Conservation (phyloP, 1,140 invertebrate species). For the Papilio glaucus region DNA sequence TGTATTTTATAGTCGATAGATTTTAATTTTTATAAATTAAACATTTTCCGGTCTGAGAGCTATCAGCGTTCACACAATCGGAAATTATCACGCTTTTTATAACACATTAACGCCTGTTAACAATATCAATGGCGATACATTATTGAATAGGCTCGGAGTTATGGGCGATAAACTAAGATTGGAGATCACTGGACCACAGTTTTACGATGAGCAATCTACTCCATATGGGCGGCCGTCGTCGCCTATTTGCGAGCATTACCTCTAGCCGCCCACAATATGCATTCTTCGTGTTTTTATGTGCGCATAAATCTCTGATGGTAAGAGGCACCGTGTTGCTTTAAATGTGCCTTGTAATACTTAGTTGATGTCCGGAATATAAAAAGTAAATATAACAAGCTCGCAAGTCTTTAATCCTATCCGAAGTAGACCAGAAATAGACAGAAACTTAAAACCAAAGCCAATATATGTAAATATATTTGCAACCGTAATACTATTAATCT, state of each 20-base stretch:
- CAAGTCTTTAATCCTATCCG: neutral
- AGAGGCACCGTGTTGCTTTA: slow-evolving; percentile 43
- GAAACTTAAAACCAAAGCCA: too few relatives aligned
- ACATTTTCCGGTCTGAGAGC: slow-evolving; percentile 14
- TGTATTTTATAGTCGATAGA: neutral
- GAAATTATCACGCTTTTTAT: slow-evolving; percentile 55
- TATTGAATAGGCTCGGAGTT: slow-evolving; percentile 72
- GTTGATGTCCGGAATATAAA: slow-evolving; percentile 47
- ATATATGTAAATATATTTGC: too few relatives aligned
- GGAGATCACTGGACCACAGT: slow-evolving; percentile 74
- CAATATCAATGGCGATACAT: slow-evolving; percentile 72
- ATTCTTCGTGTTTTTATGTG: slow-evolving; percentile 73
- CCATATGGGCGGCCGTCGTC: slow-evolving; percentile 55
- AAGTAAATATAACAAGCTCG: neutral
- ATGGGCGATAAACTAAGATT: slow-evolving; percentile 77
- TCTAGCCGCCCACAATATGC: slow-evolving; percentile 68
- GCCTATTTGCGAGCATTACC: slow-evolving; percentile 59
- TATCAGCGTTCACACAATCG: slow-evolving; percentile 46
- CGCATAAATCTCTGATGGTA: slow-evolving; percentile 75
- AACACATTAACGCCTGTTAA: slow-evolving; percentile 69
- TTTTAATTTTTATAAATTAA: neutral
- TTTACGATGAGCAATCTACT: slow-evolving; percentile 79
- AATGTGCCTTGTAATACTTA: slow-evolving; percentile 49
- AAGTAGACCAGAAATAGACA: too few relatives aligned
- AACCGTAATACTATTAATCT: too few relatives aligned